Evolutionary conservation across 2,113 vertebrate genomes (phyloP).

Genomic region (Propithecus coquereli): DNA sequence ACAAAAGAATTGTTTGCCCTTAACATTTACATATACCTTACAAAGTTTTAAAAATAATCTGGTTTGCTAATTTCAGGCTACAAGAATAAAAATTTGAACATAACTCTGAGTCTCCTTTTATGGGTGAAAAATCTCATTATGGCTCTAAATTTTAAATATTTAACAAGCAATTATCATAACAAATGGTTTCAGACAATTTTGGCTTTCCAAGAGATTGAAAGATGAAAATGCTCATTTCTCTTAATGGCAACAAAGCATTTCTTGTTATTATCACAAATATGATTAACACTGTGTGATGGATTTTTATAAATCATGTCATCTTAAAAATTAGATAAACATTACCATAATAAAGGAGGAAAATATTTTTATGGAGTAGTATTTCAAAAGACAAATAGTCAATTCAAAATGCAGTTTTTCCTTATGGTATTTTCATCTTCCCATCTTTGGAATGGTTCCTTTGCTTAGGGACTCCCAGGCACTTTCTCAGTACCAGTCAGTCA

Average conservation of each 20-base stretch:
- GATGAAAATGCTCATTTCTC: slow-evolving; percentile 45
- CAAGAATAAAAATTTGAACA: slow-evolving; percentile 24
- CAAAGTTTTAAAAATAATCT: not conserved
- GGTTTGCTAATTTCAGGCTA: slow-evolving; percentile 25
- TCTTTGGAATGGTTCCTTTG: slow-evolving; percentile 8
- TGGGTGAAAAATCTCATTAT: slow-evolving; percentile 46
- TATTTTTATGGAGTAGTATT: not conserved
- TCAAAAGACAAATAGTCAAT: slow-evolving; percentile 10
- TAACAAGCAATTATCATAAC: slow-evolving; percentile 51
- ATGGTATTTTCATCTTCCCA: slow-evolving; percentile 4
- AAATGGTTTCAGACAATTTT: slow-evolving; percentile 44
- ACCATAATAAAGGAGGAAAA: slow-evolving; percentile 26
- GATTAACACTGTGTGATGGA: not conserved
- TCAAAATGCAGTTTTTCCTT: not conserved
- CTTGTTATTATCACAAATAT: slow-evolving; percentile 31
- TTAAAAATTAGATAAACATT: slow-evolving; percentile 47
- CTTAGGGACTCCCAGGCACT: not conserved
- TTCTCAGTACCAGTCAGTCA: not conserved
- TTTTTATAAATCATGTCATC: slow-evolving; percentile 50
- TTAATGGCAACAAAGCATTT: slow-evolving; percentile 33
- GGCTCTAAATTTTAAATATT: slow-evolving; percentile 26
- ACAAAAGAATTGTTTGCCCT: slow-evolving; percentile 13
- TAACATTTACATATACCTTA: not conserved
- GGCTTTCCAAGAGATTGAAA: slow-evolving; percentile 47
- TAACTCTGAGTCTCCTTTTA: slow-evolving; percentile 40